Percentiles rank a stretch among this genome's conserved stretches.
These are phyloP conservation scores for Cataglyphis altisquamis DNA, from an alignment of 2,888 invertebrate species.

Conservation along the genomic window DNA sequence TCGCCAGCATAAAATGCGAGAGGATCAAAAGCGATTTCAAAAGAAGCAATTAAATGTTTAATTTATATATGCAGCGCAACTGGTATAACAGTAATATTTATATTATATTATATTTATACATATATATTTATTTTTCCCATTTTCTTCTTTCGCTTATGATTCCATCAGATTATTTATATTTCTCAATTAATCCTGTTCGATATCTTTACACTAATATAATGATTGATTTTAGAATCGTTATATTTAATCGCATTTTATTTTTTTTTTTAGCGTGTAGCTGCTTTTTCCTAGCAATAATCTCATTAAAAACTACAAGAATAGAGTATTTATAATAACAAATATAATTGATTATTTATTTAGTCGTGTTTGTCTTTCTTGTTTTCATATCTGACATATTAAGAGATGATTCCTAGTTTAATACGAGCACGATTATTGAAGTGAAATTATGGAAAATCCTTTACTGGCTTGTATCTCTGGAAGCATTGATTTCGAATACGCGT, in stretches of 20 bases:
- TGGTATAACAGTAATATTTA: conserved; percentile 17
- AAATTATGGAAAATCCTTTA: conserved; percentile 53
- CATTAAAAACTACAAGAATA: not conserved
- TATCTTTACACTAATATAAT: not conserved
- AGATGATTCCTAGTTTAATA: conserved; percentile 38
- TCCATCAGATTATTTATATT: not conserved
- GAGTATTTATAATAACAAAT: not conserved
- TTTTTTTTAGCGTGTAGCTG: no score
- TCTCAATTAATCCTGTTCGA: not conserved
- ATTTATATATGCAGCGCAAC: conserved; percentile 25
- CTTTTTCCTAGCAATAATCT: not conserved
- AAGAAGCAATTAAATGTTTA: conserved; percentile 42
- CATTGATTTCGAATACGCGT: conserved; percentile 59
- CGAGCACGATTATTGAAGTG: conserved; percentile 6
- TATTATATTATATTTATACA: conserved; percentile 13
- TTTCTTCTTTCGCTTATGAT: not conserved
- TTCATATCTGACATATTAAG: not conserved
- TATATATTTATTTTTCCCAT: not conserved
- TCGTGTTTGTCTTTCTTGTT: not conserved
- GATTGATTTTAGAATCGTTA: not conserved
- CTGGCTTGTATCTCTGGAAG: conserved; percentile 42
- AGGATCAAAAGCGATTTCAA: conserved; percentile 48
- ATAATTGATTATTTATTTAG: not conserved
- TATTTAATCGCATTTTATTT: not conserved
- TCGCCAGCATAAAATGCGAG: conserved; percentile 39